phyloP scores from a whole-genome alignment of 2,888 invertebrate species.

The Drosophila glabriapex region DNA sequence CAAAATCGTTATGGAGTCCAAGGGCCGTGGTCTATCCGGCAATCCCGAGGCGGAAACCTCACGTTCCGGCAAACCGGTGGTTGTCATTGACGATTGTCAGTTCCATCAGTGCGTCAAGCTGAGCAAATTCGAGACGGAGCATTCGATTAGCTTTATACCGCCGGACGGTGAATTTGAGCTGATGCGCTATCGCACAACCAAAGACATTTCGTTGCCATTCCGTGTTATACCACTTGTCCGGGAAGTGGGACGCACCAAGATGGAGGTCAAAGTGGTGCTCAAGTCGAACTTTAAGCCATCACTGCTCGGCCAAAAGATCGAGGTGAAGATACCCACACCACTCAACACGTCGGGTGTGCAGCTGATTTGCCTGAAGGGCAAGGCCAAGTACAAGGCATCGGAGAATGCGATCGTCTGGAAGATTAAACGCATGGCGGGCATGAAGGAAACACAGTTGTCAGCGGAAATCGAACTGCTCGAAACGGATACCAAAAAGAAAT shows the following conservation, averaged over 20 bases:
- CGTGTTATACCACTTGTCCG: constrained; percentile 99
- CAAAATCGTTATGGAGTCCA: constrained; percentile 99
- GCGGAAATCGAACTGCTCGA: constrained; percentile 99
- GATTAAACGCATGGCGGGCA: constrained; percentile 97
- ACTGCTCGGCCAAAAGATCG: constrained; percentile 98
- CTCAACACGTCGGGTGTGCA: constrained; percentile 99
- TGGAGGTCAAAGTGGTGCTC: constrained; percentile 99
- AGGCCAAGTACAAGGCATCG: constrained; percentile 99
- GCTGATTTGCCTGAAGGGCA: constrained; percentile 99
- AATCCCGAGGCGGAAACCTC: constrained; percentile 92
- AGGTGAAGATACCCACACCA: constrained; percentile 99
- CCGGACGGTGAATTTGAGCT: constrained; percentile 99
- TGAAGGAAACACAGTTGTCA: constrained; percentile 99
- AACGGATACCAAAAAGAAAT: constrained; percentile 99
- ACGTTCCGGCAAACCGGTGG: constrained; percentile 97
- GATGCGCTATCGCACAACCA: constrained; percentile 99
- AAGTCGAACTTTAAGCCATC: constrained; percentile 99
- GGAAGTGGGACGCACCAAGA: constrained; percentile 99
- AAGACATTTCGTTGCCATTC: constrained; percentile 99
- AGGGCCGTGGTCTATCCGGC: constrained; percentile 91
- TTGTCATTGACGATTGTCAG: constrained; percentile 99
- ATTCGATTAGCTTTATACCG: constrained; percentile 99
- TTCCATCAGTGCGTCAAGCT: constrained; percentile 99
- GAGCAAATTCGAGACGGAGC: constrained; percentile 99
- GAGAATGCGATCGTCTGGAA: constrained; percentile 99